Conservation (phyloP, 2,888 invertebrate species). For the Platycheirus albimanus region DNA sequence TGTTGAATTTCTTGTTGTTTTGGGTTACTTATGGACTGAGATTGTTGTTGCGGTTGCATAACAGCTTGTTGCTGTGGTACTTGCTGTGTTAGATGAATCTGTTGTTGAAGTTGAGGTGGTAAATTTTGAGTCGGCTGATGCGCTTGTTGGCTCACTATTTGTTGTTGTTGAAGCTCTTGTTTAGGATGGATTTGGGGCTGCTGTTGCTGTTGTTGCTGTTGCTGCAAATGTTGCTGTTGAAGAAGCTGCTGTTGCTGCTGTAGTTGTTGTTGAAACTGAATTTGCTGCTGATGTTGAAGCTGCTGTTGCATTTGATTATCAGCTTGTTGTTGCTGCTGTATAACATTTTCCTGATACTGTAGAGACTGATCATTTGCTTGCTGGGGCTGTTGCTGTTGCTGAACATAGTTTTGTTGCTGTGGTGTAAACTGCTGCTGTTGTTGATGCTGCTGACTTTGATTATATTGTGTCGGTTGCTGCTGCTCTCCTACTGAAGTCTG, state of each 20-base stretch:
- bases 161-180: slow-evolving; percentile 52
- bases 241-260: slow-evolving; percentile 84
- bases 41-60: slow-evolving; percentile 76
- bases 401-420: slow-evolving; percentile 74
- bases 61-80: slow-evolving; percentile 73
- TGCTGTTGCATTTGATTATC: slow-evolving; percentile 80
- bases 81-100: slow-evolving; percentile 75
- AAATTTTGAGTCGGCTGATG: slow-evolving; percentile 73
- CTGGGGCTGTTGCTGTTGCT: slow-evolving; percentile 77
- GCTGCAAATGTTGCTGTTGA: slow-evolving; percentile 84
- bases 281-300: slow-evolving; percentile 83
- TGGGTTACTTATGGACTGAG: slow-evolving; percentile 74
- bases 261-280: slow-evolving; percentile 84
- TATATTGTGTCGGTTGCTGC: slow-evolving; percentile 54
- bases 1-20: slow-evolving; percentile 73
- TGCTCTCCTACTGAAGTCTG: slow-evolving; percentile 44
- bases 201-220: slow-evolving; percentile 81
- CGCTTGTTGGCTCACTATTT: slow-evolving; percentile 66
- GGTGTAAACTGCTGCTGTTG: slow-evolving; percentile 54
- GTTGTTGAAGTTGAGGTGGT: slow-evolving; percentile 77
- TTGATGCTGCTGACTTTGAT: slow-evolving; percentile 74
- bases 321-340: slow-evolving; percentile 77
- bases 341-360: slow-evolving; percentile 76
- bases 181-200: slow-evolving; percentile 76
- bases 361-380: slow-evolving; percentile 76